These are phyloP conservation scores for Apostichopus japonicus DNA, from an alignment of 35 echinoderm and acorn worm species.

Conservation along the genomic window DNA sequence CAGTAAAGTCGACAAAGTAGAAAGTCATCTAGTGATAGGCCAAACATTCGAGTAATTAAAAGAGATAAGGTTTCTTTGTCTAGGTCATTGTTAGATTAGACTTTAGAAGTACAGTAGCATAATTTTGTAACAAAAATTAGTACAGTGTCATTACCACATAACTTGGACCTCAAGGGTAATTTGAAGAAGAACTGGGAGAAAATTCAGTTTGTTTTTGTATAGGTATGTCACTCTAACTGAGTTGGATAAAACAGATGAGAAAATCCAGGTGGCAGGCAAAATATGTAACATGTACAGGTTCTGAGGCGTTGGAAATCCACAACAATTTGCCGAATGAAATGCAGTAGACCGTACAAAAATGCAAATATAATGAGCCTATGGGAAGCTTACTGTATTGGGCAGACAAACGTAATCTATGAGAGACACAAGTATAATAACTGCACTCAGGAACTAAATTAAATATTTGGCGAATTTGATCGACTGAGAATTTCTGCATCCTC, in stretches of 20 bases:
- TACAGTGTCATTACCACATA: conserved; percentile 9
- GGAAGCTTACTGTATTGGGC: too few species aligned
- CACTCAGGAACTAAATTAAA: conserved; percentile 32
- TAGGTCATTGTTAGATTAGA: not conserved
- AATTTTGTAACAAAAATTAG: not conserved
- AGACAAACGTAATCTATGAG: too few species aligned
- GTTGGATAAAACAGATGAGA: not conserved
- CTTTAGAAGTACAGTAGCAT: too few species aligned
- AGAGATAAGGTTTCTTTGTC: not conserved
- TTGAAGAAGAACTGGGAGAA: conserved; percentile 45
- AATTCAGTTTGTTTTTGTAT: not conserved
- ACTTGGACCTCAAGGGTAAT: not conserved
- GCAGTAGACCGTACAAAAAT: conserved; percentile 17
- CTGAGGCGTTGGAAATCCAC: too few species aligned
- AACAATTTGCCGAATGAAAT: conserved; percentile 43
- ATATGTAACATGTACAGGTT: conserved; percentile 43
- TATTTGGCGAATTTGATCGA: conserved; percentile 46
- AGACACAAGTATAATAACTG: conserved; percentile 50
- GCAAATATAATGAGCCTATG: conserved; percentile 38
- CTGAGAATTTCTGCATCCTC: conserved; percentile 47
- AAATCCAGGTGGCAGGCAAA: conserved; percentile 27
- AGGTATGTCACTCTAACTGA: conserved; percentile 2
- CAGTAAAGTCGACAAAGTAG: too few species aligned
- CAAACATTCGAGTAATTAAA: too few species aligned
- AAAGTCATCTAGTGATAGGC: too few species aligned